A percentile compares a stretch with the other conserved stretches of the same genome.
These are phyloP conservation scores for Struthio camelus DNA, from an alignment of 2,113 vertebrate genomes.

Conservation along the genomic window DNA sequence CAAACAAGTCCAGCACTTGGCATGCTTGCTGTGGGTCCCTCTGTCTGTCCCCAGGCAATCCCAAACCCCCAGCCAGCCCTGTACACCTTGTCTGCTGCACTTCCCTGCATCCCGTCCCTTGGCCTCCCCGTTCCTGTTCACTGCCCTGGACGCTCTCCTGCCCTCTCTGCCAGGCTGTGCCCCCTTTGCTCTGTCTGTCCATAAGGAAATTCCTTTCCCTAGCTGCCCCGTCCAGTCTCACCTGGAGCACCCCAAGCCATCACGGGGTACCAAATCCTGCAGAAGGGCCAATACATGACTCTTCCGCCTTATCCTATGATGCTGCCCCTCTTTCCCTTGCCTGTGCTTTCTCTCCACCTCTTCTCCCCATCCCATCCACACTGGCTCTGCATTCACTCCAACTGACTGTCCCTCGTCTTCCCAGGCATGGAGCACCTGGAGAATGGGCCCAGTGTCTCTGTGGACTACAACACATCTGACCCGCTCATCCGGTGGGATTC, in stretches of 20 bases:
- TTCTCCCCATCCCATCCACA: neutral
- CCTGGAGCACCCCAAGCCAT: neutral
- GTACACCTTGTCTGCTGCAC: neutral
- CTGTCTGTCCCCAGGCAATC: neutral
- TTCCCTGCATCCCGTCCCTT: neutral
- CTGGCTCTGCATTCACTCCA: accelerated
- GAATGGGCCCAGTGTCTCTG: slow-evolving; percentile 92
- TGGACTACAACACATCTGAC: slow-evolving; percentile 96
- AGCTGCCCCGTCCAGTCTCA: neutral
- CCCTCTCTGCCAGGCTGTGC: neutral
- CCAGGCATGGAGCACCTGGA: slow-evolving; percentile 94
- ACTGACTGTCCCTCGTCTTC: neutral
- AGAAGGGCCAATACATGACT: neutral
- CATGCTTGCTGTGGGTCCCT: neutral
- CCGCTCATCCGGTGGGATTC: slow-evolving; percentile 98
- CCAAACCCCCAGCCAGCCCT: neutral
- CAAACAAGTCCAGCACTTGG: neutral
- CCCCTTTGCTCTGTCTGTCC: neutral
- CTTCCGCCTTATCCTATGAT: neutral
- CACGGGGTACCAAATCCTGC: neutral
- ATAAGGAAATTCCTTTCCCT: neutral
- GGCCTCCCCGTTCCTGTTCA: neutral
- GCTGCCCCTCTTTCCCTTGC: neutral
- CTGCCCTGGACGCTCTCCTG: neutral
- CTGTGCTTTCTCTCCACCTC: neutral